These are phyloP conservation scores for Mastacembelus armatus DNA, from an alignment of 2,797 vertebrate species.

Conservation along the genomic window DNA sequence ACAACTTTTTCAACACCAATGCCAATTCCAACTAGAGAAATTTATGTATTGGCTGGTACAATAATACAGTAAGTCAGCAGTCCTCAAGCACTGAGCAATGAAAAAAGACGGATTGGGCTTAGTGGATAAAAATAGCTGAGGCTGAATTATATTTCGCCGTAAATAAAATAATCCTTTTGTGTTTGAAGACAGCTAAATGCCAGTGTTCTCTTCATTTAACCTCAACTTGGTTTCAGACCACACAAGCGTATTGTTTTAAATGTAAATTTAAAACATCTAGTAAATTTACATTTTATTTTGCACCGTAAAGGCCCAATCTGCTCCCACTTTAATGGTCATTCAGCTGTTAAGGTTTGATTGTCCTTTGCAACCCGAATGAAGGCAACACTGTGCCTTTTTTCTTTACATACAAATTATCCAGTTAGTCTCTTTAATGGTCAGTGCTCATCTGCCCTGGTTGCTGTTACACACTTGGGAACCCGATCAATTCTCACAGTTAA, in stretches of 20 bases:
- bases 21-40: conserved; percentile 43
- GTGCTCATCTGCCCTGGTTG: conserved; percentile 56
- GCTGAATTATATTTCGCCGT: conserved; percentile 16
- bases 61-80: conserved; percentile 49
- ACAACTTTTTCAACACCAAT: conserved; percentile 21
- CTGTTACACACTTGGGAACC: conserved; percentile 45
- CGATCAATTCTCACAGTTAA: conserved; percentile 63
- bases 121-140: conserved; percentile 14
- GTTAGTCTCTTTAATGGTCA: conserved; percentile 67
- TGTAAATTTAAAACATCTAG: too few species aligned
- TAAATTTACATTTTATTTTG: conserved; percentile 53
- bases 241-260: conserved; percentile 28
- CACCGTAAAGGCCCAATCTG: conserved; percentile 55
- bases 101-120: conserved; percentile 8
- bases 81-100: conserved; percentile 18
- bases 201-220: conserved; percentile 24
- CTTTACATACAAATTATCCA: conserved; percentile 66
- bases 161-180: conserved; percentile 12
- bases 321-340: conserved; percentile 44
- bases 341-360: conserved; percentile 63
- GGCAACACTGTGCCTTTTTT: conserved; percentile 27
- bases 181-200: not conserved
- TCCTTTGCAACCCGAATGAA: conserved; percentile 52
- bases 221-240: conserved; percentile 23
- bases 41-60: conserved; percentile 26